Conservation (phyloP, 2,113 vertebrate species). For the Philantomba maxwellii region DNA sequence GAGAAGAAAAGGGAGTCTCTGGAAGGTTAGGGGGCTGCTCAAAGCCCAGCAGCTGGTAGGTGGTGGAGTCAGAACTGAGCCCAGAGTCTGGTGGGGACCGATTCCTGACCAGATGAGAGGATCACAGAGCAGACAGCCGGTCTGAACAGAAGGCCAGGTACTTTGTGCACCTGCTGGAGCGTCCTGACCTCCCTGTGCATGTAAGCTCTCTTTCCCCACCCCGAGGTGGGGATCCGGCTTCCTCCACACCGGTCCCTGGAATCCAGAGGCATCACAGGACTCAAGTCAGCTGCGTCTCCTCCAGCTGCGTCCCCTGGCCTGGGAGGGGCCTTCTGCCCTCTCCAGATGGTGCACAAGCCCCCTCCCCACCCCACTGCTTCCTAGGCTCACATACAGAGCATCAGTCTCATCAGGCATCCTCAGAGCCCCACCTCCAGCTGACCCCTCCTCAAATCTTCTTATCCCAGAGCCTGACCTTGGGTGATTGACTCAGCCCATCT, state of each 20-base stretch:
- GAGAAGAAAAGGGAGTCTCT: background rate
- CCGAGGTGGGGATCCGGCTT: background rate
- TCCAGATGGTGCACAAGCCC: background rate
- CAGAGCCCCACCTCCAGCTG: background rate
- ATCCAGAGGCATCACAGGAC: background rate
- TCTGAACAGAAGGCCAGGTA: background rate
- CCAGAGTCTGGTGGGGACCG: fast-evolving
- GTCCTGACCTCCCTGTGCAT: background rate
- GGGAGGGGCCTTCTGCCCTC: background rate
- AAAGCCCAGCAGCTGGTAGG: background rate
- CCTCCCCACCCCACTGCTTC: background rate
- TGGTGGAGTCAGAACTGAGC: background rate
- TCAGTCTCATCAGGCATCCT: background rate
- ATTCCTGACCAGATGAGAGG: background rate
- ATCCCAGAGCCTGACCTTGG: no score
- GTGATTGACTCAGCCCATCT: background rate
- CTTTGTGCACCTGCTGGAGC: background rate
- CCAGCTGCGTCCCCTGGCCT: background rate
- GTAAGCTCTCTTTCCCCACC: background rate
- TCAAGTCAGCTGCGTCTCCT: background rate
- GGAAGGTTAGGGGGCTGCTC: background rate
- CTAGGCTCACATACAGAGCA: background rate
- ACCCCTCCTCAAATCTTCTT: background rate
- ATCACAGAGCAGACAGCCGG: no score
- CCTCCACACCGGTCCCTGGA: background rate